Conservation (phyloP, 2,113 vertebrate genomes). For the Macrotis lagotis region DNA sequence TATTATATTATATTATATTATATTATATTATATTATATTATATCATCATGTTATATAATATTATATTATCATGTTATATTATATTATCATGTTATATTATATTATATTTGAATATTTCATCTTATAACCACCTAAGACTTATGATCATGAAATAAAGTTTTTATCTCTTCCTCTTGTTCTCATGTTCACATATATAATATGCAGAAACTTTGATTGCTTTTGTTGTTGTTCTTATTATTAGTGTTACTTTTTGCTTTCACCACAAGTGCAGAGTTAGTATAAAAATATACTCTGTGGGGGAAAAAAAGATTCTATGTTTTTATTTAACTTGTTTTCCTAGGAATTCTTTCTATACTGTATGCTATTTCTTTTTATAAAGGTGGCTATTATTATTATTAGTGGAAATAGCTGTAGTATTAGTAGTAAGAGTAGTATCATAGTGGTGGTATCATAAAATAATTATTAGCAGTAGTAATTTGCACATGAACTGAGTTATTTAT, state of each 20-base stretch:
- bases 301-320: conserved; percentile 55
- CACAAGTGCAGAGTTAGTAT: neutral
- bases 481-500: conserved; percentile 22
- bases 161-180: neutral
- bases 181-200: neutral
- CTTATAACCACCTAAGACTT: conserved; percentile 58
- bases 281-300: conserved; percentile 57
- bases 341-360: neutral
- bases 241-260: neutral
- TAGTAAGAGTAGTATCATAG: neutral
- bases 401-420: neutral
- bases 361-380: conserved; percentile 15
- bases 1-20: too few species aligned
- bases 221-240: neutral
- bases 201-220: neutral
- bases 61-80: too few species aligned
- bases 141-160: neutral
- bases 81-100: too few species aligned
- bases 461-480: neutral
- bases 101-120: conserved; percentile 58
- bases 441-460: neutral
- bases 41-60: too few species aligned
- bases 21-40: too few species aligned
- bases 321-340: conserved; percentile 36
- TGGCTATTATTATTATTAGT: neutral